phyloP scores from a whole-genome alignment of 2,888 invertebrate genomes.

The Notocelia uddmanniana region DNA sequence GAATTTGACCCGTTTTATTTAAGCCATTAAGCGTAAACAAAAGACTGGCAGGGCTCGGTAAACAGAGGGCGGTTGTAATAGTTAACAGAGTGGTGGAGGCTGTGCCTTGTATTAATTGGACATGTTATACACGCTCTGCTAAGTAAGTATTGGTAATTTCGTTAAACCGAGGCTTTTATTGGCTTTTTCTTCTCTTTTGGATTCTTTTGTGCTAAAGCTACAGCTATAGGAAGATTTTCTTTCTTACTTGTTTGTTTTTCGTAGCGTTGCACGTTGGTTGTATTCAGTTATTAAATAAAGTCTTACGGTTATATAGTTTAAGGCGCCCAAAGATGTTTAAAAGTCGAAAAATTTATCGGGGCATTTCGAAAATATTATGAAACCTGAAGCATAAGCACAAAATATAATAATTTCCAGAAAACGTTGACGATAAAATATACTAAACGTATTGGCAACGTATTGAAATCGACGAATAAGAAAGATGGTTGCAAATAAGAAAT shows the following conservation, averaged over 20 bases:
- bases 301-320: not conserved
- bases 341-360: too few relatives aligned
- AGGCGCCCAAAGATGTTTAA: too few relatives aligned
- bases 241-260: conserved; percentile 40
- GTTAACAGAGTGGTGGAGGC: conserved; percentile 75
- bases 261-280: too few relatives aligned
- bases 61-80: conserved; percentile 77
- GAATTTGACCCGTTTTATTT: conserved; percentile 84
- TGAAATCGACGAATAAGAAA: too few relatives aligned
- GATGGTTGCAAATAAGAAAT: too few relatives aligned
- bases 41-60: conserved; percentile 77
- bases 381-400: too few relatives aligned
- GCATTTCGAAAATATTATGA: too few relatives aligned
- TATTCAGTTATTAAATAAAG: not conserved
- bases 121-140: conserved; percentile 80
- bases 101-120: conserved; percentile 79
- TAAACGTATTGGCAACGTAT: too few relatives aligned
- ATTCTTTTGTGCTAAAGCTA: conserved; percentile 45
- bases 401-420: too few relatives aligned
- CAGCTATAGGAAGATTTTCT: not conserved
- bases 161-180: conserved; percentile 56
- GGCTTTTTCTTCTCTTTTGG: conserved; percentile 56
- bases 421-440: too few relatives aligned
- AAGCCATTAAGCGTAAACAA: conserved; percentile 84
- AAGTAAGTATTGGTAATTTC: conserved; percentile 73